These are phyloP conservation scores for Lithophane socia DNA, from an alignment of 2,888 invertebrate genomes.

Conservation along the genomic window DNA sequence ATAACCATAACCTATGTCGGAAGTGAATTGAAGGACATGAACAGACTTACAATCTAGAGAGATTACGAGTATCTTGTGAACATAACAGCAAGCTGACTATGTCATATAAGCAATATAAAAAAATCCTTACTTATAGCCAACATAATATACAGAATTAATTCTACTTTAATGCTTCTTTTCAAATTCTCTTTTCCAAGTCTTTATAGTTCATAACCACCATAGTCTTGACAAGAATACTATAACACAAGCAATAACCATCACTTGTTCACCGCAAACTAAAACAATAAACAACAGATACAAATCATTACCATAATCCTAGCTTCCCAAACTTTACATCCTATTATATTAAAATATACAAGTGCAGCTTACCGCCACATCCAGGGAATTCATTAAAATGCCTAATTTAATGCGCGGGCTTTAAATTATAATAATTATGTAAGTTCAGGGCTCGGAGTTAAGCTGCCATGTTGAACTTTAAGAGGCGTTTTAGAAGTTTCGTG, in stretches of 20 bases:
- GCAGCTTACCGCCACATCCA: conserved; percentile 71
- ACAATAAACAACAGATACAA: conserved; percentile 34
- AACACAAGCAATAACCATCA: background rate
- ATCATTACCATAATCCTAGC: conserved; percentile 38
- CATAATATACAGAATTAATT: background rate
- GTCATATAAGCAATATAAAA: background rate
- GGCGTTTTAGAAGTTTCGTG: conserved; percentile 25
- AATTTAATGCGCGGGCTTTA: conserved; percentile 75
- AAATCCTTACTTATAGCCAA: no score
- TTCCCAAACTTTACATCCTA: background rate
- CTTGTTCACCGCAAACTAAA: background rate
- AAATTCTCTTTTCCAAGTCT: background rate
- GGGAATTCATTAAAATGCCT: conserved; percentile 79
- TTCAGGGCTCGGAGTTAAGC: conserved; percentile 54
- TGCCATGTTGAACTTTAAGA: conserved; percentile 31
- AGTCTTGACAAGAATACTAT: background rate
- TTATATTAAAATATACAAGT: conserved; percentile 47
- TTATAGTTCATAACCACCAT: background rate
- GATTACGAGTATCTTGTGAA: background rate
- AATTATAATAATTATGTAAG: conserved; percentile 65
- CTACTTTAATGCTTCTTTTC: background rate
- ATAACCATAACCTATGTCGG: background rate
- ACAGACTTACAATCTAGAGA: background rate
- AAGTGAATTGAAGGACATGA: background rate
- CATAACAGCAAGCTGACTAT: background rate